phyloP scores from a whole-genome alignment of 2,113 vertebrate genomes.

The Rattus rattus region DNA sequence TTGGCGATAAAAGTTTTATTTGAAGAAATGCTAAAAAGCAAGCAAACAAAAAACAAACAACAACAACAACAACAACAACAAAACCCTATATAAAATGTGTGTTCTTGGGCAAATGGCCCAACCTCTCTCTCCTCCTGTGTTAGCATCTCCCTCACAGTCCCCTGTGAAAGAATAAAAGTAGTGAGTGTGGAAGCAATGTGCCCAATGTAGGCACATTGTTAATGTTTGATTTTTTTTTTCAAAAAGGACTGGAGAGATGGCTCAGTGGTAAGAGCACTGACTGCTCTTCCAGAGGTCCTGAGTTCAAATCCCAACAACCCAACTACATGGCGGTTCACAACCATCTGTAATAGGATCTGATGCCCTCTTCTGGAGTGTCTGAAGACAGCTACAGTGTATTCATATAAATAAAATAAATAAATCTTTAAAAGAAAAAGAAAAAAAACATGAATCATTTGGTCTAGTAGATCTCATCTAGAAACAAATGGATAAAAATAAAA shows the following conservation, averaged over 20 bases:
- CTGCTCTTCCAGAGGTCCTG: too few species aligned
- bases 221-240: neutral
- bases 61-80: neutral
- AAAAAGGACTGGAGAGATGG: too few species aligned
- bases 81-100: neutral
- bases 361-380: too few species aligned
- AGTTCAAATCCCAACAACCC: too few species aligned
- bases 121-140: neutral
- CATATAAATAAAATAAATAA: too few species aligned
- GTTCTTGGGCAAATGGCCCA: neutral
- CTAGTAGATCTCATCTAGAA: neutral
- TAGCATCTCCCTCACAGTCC: slow-evolving; percentile 20
- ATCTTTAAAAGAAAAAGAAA: neutral
- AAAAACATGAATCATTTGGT: slow-evolving; percentile 9
- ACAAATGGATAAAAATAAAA: neutral
- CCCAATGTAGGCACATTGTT: slow-evolving; percentile 5
- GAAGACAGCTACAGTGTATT: too few species aligned
- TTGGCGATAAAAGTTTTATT: neutral
- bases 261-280: too few species aligned
- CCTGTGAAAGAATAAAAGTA: neutral
- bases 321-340: too few species aligned
- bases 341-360: too few species aligned
- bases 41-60: neutral
- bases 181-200: slow-evolving; percentile 20
- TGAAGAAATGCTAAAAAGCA: neutral